Percentiles rank a stretch among this genome's conserved stretches.
Conservation (phyloP, 1,140 invertebrate species). For the Pseudobourletiella spinata region DNA sequence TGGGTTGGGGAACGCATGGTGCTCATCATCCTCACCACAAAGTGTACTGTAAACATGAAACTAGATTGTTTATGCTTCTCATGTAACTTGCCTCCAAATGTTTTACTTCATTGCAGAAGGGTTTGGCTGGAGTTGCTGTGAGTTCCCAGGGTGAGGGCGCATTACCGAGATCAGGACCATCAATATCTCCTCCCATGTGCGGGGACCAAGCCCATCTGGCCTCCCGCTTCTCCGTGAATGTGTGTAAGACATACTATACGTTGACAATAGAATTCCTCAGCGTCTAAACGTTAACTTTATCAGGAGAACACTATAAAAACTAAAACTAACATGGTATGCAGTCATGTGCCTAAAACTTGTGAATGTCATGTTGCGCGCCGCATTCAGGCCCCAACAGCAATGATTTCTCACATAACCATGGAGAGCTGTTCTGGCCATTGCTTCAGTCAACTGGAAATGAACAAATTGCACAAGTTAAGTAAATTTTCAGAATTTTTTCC, state of each 20-base stretch:
- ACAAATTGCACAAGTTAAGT: constrained; percentile 1
- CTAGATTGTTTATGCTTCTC: no score
- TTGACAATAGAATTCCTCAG: constrained; percentile 10
- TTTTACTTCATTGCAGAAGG: constrained; percentile 46
- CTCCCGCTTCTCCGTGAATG: constrained; percentile 50
- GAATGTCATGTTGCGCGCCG: constrained; percentile 47
- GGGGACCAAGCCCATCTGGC: constrained; percentile 50
- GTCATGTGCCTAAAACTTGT: background rate
- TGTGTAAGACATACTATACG: constrained; percentile 51
- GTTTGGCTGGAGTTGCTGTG: constrained; percentile 39
- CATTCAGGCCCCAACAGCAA: constrained; percentile 49
- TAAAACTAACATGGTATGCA: no score
- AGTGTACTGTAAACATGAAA: no score
- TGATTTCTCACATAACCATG: constrained; percentile 44
- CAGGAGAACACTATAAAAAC: background rate
- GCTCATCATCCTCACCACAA: no score
- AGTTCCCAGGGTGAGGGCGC: constrained; percentile 52
- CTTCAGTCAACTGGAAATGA: constrained; percentile 42
- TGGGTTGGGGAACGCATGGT: no score
- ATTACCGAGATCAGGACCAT: constrained; percentile 43
- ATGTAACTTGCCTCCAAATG: no score
- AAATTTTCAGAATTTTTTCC: constrained; percentile 12
- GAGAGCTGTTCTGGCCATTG: constrained; percentile 46
- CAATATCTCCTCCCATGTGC: constrained; percentile 46
- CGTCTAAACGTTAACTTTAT: background rate